phyloP scores from a whole-genome alignment of 2,113 vertebrate species.

The Triplophysa dalaica region DNA sequence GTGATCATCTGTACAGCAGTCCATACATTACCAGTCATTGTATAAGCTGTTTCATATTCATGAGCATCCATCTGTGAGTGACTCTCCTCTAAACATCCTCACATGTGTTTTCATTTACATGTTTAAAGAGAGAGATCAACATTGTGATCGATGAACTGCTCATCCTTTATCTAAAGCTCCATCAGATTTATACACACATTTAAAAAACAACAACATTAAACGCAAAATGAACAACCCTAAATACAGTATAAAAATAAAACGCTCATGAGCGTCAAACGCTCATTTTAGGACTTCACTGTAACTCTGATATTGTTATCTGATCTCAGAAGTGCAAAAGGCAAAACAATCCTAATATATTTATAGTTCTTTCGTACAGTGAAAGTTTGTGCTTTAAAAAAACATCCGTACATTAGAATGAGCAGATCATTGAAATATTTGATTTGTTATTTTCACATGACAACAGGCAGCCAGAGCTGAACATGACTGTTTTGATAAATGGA shows the following conservation, averaged over 20 bases:
- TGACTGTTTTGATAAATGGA: slow-evolving; percentile 69
- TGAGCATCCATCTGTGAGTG: too few species aligned
- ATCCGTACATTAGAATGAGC: slow-evolving; percentile 39
- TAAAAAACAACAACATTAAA: slow-evolving; percentile 59
- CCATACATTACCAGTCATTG: too few species aligned
- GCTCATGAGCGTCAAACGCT: slow-evolving; percentile 65
- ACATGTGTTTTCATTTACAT: too few species aligned
- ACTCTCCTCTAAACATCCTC: too few species aligned
- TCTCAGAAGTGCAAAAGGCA: slow-evolving; percentile 65
- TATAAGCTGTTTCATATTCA: too few species aligned
- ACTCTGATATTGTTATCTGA: slow-evolving; percentile 41
- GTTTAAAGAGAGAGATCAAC: slow-evolving; percentile 4
- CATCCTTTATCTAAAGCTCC: neutral
- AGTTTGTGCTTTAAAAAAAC: slow-evolving; percentile 17
- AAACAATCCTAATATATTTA: slow-evolving; percentile 69
- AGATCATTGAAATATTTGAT: slow-evolving; percentile 60
- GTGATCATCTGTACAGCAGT: neutral
- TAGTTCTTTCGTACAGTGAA: slow-evolving; percentile 53
- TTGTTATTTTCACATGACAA: slow-evolving; percentile 23
- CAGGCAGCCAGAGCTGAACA: slow-evolving; percentile 74
- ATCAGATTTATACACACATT: slow-evolving; percentile 34
- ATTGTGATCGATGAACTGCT: slow-evolving; percentile 13
- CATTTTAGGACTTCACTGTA: slow-evolving; percentile 65
- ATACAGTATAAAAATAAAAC: slow-evolving; percentile 84
- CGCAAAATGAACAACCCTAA: slow-evolving; percentile 74